Evolutionary conservation across 2,113 vertebrate genomes (phyloP).

Genomic region (Gallinago media): DNA sequence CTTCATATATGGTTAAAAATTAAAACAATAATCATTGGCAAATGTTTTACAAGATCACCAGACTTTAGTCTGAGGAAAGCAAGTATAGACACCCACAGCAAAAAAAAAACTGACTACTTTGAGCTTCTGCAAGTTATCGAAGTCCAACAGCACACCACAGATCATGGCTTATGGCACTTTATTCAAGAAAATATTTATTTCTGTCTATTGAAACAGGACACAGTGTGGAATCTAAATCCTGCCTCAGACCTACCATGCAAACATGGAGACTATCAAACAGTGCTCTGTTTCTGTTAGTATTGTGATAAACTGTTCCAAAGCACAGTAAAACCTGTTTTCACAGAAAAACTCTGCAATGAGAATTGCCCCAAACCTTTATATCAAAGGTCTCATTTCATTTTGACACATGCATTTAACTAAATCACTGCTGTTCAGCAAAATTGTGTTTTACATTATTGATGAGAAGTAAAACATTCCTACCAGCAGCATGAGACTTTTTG

Average conservation of each 20-base stretch:
- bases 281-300: neutral
- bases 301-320: neutral
- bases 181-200: neutral
- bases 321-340: neutral
- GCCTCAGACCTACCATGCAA: neutral
- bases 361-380: neutral
- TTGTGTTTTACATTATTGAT: neutral
- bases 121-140: neutral
- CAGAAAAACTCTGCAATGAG: neutral
- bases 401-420: neutral
- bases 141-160: fast-evolving
- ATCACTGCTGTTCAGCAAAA: neutral
- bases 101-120: neutral
- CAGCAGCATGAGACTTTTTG: neutral
- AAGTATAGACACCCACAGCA: neutral
- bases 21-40: neutral
- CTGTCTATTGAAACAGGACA: neutral
- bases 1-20: neutral
- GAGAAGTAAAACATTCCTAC: neutral
- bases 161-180: neutral
- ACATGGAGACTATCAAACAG: neutral
- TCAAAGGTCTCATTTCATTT: neutral
- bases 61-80: neutral
- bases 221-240: neutral
- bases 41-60: neutral